Base-by-base conservation (phyloP, 1,140 invertebrate species). In the Physella acuta region DNA sequence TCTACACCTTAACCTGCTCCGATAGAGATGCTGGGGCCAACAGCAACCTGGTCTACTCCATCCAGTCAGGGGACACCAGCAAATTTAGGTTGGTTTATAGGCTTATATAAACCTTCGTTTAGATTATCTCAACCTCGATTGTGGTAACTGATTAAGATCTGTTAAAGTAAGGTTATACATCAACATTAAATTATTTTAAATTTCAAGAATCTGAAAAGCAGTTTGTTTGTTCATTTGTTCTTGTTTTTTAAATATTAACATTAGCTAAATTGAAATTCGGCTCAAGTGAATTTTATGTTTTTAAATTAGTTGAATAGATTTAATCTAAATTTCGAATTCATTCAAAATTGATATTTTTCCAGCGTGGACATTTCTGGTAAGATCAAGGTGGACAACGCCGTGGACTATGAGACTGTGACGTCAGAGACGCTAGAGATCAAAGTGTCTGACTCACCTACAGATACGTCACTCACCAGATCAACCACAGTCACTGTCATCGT, bases 331-430 rank as follows among this genome's bases (percentile, higher is more conserved):
- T n/a, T 49, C 11, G 11, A 49, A 49, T 49, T 14, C n/a, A 11
- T 49, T 49, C 44, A 49, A 49, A 11, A 49, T 14, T 49, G 44
- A 14, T 14, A 16, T 30, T 24, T 2, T 44, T 62, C 17, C 36
- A 62, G 59, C n/a, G 59, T 62, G 8, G 34, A 28, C 59, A 3
- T 52, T 44, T 5, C 52, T 37, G 62, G 62, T 30, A 8, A 2
- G 17, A 52, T 65, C 14, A 24, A 26, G 2, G 62, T 65, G 3
- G 1, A 16, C 31, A 55, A 34, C 26, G 51, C 64, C 49, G 14
- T 55, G 20, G 36, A 67, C 52, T 67, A 67, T 33, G 64, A 67
- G 52, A 34, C 30, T 24, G 56, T 52, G n/a, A 16, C 28, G 3
- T 2, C 17, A 3, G 51, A 5, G 11, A 55, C 30, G 2, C 31